Base-by-base conservation (phyloP, 2,888 invertebrate species). In the Baccha elongata region DNA sequence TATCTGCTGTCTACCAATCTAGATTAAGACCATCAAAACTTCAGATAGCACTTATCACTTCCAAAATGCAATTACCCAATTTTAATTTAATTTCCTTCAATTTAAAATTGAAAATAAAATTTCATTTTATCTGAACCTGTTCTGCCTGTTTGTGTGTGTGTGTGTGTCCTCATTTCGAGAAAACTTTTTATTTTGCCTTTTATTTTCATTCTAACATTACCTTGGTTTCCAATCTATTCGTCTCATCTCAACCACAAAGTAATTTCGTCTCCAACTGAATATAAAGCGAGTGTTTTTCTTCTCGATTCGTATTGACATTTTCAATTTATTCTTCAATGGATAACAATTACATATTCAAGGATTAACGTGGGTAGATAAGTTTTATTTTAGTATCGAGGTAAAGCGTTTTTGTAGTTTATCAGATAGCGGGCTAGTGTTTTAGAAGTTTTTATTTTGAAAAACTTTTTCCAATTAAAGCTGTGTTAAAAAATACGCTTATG, bases 41-140 rank as follows among this genome's bases (percentile, higher is more conserved):
- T 21, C 13, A 19, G 37, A 60, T 44, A 10, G 13, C 23, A 21
- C 13, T 46, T 53, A 46, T 55, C 29, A 62, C 17, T 29, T 29
- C 62, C 62, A 37, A 58, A 53, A 53, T 64, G 53, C 74, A 73
- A 74, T 80, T 68, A 80, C 50, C 55, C 73, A 74, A 26, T 73
- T 73, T 73, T 74, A 80, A 80, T 80, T 80, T 62, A 68, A 55
- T 79, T 73, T 40, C 32, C 44, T 46, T 60, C 23, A 13, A 78
- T 72, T 72, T n/a, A n/a, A 72, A 67, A 40, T 58, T 58, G 40
- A 72, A 67, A 67, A 60, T 50, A 46, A 79, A 48, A 53, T 68
- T 67, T 60, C 29, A 23, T 68, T 46, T 15, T 8, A 19, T n/a
- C n/a, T n/a, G n/a, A n/a, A n/a, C 13, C 53, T 15, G 29, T 19